Conservation (phyloP, 2,888 invertebrate genomes). For the Abrostola tripartita region DNA sequence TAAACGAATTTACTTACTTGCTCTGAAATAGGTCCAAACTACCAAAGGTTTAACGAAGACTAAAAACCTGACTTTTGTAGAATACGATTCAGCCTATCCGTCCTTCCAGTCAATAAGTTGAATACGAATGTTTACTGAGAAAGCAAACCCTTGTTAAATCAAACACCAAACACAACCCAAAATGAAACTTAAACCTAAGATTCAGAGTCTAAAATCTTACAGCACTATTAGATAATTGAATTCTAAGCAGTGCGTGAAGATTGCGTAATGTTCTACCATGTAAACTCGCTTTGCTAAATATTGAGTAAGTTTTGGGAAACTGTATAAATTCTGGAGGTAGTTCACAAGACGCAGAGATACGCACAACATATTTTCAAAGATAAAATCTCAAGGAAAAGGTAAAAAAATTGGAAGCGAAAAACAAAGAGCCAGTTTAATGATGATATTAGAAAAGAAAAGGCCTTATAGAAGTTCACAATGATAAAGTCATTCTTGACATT, state of each 20-base stretch:
- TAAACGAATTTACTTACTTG: no score
- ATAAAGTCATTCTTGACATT: neutral
- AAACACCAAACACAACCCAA: slow-evolving; percentile 10
- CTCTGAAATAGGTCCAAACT: no score
- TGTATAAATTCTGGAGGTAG: neutral
- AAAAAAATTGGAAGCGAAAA: no score
- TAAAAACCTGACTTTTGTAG: no score
- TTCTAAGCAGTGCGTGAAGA: slow-evolving; percentile 7
- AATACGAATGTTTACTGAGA: slow-evolving; percentile 13
- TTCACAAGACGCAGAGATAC: no score
- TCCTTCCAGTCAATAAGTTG: neutral
- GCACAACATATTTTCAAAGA: no score
- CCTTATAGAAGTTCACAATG: no score
- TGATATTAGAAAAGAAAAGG: no score
- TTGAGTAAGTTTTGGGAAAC: slow-evolving; percentile 8
- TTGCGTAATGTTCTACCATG: slow-evolving; percentile 9
- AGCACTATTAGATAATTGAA: slow-evolving; percentile 7
- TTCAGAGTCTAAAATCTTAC: slow-evolving; percentile 14
- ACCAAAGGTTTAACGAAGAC: no score
- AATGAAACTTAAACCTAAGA: neutral
- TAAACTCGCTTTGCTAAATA: neutral
- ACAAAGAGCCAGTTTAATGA: no score
- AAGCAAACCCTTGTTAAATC: slow-evolving; percentile 5
- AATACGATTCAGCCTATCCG: neutral
- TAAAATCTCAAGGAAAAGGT: no score